Conservation (phyloP, 2,888 invertebrate species). For the Mesorhabditis spiculigera region DNA sequence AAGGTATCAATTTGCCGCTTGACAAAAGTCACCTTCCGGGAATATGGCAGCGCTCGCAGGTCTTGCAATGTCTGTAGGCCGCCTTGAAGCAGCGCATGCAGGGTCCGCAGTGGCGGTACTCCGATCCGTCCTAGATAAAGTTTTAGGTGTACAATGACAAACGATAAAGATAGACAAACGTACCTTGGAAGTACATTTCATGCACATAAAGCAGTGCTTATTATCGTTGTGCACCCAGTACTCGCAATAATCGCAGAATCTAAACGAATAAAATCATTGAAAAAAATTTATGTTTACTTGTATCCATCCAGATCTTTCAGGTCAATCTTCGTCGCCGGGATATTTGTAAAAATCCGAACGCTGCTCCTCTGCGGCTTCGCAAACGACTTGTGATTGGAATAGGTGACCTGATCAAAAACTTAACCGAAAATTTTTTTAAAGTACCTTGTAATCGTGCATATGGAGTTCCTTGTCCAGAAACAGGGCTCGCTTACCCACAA, state of each 20-base stretch:
- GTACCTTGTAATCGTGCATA: slow-evolving; percentile 49
- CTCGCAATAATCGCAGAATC: slow-evolving; percentile 44
- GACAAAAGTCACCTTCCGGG: slow-evolving; percentile 16
- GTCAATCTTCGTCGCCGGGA: slow-evolving; percentile 30
- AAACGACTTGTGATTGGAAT: slow-evolving; percentile 47
- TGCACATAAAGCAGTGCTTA: slow-evolving; percentile 45
- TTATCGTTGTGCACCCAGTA: slow-evolving; percentile 38
- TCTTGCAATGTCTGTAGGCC: slow-evolving; percentile 42
- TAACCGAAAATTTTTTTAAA: slow-evolving; percentile 7
- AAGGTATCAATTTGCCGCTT: too few relatives aligned
- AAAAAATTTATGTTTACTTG: slow-evolving; percentile 18
- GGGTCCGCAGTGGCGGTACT: slow-evolving; percentile 40
- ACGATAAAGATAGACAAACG: not conserved
- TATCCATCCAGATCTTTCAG: slow-evolving; percentile 36
- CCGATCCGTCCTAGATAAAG: slow-evolving; percentile 25
- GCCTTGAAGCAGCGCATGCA: slow-evolving; percentile 46
- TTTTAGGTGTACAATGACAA: not conserved
- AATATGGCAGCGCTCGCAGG: slow-evolving; percentile 45
- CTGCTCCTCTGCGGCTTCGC: slow-evolving; percentile 34
- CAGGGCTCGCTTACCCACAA: slow-evolving; percentile 44
- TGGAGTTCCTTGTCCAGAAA: slow-evolving; percentile 25
- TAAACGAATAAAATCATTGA: slow-evolving; percentile 12
- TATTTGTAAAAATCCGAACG: slow-evolving; percentile 49
- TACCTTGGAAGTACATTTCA: slow-evolving; percentile 43
- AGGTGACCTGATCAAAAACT: slow-evolving; percentile 36